Evolutionary conservation across 2,888 invertebrate species (phyloP).

Genomic region (Ormyrus nitidulus): DNA sequence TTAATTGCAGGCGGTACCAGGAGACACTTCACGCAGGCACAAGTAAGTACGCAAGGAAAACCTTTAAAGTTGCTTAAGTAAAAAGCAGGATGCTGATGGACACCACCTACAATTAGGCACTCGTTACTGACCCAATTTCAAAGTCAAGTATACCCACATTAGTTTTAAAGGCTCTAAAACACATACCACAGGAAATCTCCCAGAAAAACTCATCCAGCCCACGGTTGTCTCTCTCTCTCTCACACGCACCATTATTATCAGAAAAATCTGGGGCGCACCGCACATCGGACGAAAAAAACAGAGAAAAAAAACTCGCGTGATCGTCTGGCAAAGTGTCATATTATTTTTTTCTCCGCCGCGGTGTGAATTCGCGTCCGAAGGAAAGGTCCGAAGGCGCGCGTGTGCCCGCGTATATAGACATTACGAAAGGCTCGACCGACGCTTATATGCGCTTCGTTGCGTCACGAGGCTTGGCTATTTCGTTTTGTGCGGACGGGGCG

Average conservation of each 20-base stretch:
- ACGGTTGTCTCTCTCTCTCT: too few relatives aligned
- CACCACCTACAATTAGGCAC: conserved; percentile 5
- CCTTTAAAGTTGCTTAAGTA: too few relatives aligned
- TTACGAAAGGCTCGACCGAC: conserved; percentile 35
- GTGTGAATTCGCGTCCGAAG: conserved; percentile 7
- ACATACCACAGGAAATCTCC: not conserved
- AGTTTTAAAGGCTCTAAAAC: not conserved
- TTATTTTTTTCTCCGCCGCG: not conserved
- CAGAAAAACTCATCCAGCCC: too few relatives aligned
- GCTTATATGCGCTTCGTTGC: conserved; percentile 46
- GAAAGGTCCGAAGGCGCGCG: not conserved
- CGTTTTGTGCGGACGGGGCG: conserved; percentile 4
- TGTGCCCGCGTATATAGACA: not conserved
- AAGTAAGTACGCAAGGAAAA: too few relatives aligned
- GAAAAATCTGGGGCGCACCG: not conserved
- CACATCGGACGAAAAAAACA: not conserved
- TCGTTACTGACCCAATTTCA: conserved; percentile 21
- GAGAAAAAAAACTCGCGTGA: conserved; percentile 16
- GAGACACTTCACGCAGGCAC: not conserved
- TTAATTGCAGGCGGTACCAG: not conserved
- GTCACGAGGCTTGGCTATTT: conserved; percentile 27
- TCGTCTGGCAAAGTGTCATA: conserved; percentile 7
- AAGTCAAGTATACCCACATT: not conserved
- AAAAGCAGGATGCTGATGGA: not conserved
- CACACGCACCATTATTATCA: too few relatives aligned